phyloP scores from a whole-genome alignment of 2,797 vertebrate species.

The Pempheris klunzingeri region DNA sequence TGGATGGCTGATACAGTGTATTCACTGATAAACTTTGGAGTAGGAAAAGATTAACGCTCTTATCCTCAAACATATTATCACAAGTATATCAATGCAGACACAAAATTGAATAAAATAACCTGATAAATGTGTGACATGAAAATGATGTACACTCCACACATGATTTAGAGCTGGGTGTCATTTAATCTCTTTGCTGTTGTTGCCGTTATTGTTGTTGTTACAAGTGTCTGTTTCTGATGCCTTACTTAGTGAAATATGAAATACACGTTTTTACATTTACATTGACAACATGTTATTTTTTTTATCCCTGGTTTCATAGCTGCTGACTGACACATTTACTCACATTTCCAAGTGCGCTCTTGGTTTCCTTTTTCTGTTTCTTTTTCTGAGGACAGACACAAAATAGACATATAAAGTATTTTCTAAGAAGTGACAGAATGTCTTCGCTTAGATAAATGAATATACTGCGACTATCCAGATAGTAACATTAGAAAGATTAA shows the following conservation, averaged over 20 bases:
- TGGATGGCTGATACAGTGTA: no score
- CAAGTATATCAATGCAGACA: background rate
- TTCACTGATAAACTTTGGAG: background rate
- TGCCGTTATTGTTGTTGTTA: no score
- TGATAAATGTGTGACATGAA: background rate
- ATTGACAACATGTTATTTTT: no score
- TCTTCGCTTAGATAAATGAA: background rate
- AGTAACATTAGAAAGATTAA: background rate
- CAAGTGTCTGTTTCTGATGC: no score
- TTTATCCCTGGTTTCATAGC: no score
- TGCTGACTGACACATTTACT: conserved; percentile 60
- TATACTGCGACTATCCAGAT: background rate
- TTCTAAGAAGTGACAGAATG: background rate
- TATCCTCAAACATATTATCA: background rate
- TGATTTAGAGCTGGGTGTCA: background rate
- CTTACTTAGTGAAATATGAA: no score
- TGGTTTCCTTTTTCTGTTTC: conserved; percentile 66
- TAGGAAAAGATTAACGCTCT: background rate
- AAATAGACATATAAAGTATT: background rate
- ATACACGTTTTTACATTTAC: no score
- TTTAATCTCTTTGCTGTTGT: background rate
- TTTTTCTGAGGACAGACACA: conserved; percentile 76
- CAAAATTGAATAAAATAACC: background rate
- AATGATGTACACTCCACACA: background rate
- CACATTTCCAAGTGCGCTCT: conserved; percentile 84